phyloP scores from a whole-genome alignment of 2,888 invertebrate genomes.

The Ichneumoninae sp. region DNA sequence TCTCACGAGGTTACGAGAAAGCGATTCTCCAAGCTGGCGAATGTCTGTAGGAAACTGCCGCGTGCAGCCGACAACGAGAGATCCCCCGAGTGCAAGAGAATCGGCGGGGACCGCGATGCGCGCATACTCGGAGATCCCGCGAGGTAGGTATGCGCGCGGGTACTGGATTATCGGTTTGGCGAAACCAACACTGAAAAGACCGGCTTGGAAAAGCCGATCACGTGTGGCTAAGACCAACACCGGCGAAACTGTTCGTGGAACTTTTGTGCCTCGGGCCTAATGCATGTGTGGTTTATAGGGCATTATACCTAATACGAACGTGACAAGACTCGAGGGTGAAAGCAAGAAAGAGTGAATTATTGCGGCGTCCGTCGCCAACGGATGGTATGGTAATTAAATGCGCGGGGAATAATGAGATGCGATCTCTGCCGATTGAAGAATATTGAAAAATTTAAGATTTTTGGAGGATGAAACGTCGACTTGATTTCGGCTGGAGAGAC shows the following conservation, averaged over 20 bases:
- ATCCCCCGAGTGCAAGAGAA: conserved; percentile 27
- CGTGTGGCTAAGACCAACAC: background rate
- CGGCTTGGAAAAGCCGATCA: conserved; percentile 13
- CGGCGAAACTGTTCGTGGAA: background rate
- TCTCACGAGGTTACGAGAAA: conserved; percentile 83
- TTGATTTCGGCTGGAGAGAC: too few relatives aligned
- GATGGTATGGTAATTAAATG: conserved; percentile 37
- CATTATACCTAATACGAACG: conserved; percentile 57
- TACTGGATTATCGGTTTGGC: conserved; percentile 28
- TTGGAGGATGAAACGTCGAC: too few relatives aligned
- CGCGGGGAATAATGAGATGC: background rate
- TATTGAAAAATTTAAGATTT: background rate
- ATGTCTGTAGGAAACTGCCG: conserved; percentile 10
- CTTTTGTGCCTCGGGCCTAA: conserved; percentile 23
- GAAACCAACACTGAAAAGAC: conserved; percentile 23
- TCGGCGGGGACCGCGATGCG: conserved; percentile 33
- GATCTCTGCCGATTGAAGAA: background rate
- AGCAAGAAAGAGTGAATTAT: conserved; percentile 47
- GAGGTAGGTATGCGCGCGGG: conserved; percentile 12
- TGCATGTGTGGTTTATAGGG: conserved; percentile 52
- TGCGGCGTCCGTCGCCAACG: background rate
- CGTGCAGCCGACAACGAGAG: conserved; percentile 41
- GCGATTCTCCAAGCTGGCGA: conserved; percentile 71
- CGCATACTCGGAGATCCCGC: conserved; percentile 14
- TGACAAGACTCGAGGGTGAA: conserved; percentile 54